Conservation (phyloP, 1,140 invertebrate species). For the Oryzaephilus surinamensis region DNA sequence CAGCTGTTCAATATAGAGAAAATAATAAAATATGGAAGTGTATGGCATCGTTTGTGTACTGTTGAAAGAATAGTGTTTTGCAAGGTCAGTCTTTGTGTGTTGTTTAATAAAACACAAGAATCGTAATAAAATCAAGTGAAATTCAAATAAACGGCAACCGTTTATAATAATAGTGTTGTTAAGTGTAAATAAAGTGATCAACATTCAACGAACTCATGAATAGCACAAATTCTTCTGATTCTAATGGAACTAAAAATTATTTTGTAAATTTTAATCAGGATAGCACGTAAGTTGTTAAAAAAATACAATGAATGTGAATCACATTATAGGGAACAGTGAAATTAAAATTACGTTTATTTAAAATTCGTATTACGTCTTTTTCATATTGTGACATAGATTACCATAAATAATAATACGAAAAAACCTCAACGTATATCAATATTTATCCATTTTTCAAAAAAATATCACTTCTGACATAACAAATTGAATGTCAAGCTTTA, state of each 20-base stretch:
- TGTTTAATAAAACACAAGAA: constrained; percentile 9
- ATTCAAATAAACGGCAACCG: constrained; percentile 1
- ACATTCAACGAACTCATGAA: constrained; percentile 27
- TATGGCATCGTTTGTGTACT: constrained; percentile 18
- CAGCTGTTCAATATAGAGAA: constrained; percentile 28
- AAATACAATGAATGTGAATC: no score
- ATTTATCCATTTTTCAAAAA: no score
- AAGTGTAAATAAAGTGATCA: constrained; percentile 7
- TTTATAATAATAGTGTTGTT: constrained; percentile 10
- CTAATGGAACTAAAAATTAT: constrained; percentile 36
- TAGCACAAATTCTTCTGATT: constrained; percentile 28
- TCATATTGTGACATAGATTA: no score
- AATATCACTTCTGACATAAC: no score
- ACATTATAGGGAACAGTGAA: no score
- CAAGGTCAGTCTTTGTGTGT: constrained; percentile 28
- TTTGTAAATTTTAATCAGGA: constrained; percentile 92
- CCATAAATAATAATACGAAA: no score
- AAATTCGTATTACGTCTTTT: no score
- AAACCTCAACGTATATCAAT: no score
- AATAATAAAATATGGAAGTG: constrained; percentile 24
- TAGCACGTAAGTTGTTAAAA: constrained; percentile 89
- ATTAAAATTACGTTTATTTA: no score
- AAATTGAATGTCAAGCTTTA: no score
- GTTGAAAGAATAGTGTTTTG: constrained; percentile 12
- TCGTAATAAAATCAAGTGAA: constrained; percentile 8